Conservation (phyloP, 2,888 invertebrate genomes). For the Epinotia ramella region DNA sequence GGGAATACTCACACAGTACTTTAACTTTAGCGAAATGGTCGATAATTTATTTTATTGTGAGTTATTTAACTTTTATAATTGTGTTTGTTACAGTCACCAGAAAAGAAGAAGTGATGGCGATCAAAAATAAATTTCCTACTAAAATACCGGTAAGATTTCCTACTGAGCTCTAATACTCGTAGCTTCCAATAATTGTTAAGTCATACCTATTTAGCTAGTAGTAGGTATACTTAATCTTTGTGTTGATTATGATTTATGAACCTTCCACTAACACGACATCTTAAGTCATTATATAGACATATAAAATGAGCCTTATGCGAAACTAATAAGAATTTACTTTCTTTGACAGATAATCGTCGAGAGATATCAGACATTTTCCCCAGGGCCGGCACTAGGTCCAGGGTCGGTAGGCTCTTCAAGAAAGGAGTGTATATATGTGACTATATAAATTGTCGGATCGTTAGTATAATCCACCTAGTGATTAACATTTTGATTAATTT, state of each 20-base stretch:
- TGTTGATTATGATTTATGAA: neutral
- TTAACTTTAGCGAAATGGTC: neutral
- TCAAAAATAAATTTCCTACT: slow-evolving; percentile 90
- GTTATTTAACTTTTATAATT: neutral
- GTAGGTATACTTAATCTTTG: neutral
- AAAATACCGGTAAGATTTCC: slow-evolving; percentile 90
- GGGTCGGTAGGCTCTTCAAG: too few relatives aligned
- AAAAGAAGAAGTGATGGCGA: slow-evolving; percentile 92
- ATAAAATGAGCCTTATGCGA: neutral
- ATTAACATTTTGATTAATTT: too few relatives aligned
- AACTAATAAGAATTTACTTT: slow-evolving; percentile 36
- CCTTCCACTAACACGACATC: neutral
- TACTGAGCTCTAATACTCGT: neutral
- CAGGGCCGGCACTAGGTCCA: too few relatives aligned
- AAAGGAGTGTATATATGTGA: too few relatives aligned
- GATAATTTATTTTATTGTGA: neutral
- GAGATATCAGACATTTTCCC: slow-evolving; percentile 90
- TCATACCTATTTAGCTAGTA: neutral
- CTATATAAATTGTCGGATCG: too few relatives aligned
- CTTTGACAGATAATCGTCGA: slow-evolving; percentile 91
- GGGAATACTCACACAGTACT: neutral
- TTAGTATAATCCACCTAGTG: too few relatives aligned
- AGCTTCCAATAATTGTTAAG: neutral
- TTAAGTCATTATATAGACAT: neutral
- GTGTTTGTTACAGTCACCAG: slow-evolving; percentile 84